A percentile compares a stretch with the other conserved stretches of the same genome.
Conservation (phyloP, 2,113 vertebrate genomes). For the Dipodomys merriami region DNA sequence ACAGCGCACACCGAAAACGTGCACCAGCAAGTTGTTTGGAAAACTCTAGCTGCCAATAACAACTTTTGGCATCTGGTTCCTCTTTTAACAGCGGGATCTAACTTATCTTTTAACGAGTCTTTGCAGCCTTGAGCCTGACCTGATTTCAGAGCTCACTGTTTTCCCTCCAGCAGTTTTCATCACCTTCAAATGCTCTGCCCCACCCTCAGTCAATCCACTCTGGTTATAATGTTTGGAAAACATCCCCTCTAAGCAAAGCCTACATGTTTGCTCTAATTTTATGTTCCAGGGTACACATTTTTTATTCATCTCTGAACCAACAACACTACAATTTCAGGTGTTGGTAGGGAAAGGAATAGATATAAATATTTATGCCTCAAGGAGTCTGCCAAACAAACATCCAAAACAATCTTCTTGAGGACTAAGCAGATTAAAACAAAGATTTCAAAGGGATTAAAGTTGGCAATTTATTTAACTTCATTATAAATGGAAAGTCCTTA, state of each 20-base stretch:
- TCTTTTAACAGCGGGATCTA: not conserved
- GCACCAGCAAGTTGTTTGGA: not conserved
- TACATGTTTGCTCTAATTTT: not conserved
- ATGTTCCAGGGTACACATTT: not conserved
- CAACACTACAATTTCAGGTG: not conserved
- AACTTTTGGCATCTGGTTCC: not conserved
- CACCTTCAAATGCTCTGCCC: not conserved
- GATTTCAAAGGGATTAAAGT: slow-evolving; percentile 30
- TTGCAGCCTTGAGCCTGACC: not conserved
- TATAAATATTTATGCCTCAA: not conserved
- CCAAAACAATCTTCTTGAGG: not conserved
- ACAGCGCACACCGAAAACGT: not conserved
- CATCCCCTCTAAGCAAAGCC: not conserved
- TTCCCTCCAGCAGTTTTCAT: not conserved
- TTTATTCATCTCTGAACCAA: not conserved
- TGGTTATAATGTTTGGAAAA: not conserved
- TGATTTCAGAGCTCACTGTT: not conserved
- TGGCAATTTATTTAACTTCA: not conserved
- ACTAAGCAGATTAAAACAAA: slow-evolving; percentile 15
- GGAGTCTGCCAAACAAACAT: not conserved
- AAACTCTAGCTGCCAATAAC: not conserved
- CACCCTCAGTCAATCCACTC: not conserved
- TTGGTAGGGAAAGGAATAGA: not conserved
- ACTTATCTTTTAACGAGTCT: slow-evolving; percentile 6
- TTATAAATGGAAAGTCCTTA: slow-evolving; percentile 6